Conservation (phyloP, 2,797 vertebrate genomes). For the Pangasius krempfi region DNA sequence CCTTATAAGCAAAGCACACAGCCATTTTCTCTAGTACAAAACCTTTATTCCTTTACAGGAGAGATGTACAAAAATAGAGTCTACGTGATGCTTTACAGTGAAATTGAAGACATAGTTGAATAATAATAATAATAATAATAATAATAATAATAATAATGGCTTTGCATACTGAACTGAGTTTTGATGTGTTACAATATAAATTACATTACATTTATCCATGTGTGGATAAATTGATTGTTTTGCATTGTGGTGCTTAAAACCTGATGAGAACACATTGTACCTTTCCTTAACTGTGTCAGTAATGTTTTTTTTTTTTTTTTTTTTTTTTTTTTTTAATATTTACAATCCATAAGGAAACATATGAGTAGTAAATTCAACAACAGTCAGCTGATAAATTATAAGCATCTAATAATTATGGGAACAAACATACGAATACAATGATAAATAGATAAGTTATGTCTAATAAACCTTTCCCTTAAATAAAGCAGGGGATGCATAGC, state of each 20-base stretch:
- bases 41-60: conserved; percentile 75
- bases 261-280: conserved; percentile 33
- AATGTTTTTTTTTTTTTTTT: conserved; percentile 2
- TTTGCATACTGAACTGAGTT: conserved; percentile 28
- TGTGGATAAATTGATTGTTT: conserved; percentile 29
- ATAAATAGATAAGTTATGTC: conserved; percentile 77
- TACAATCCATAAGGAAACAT: conserved; percentile 43
- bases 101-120: conserved; percentile 40
- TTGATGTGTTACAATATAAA: conserved; percentile 16
- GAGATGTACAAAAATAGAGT: conserved; percentile 78
- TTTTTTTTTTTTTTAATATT: background rate
- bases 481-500: conserved; percentile 72
- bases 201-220: conserved; percentile 46
- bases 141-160: conserved; percentile 50
- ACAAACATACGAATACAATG: conserved; percentile 67
- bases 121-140: conserved; percentile 35
- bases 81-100: conserved; percentile 65
- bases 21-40: conserved; percentile 28
- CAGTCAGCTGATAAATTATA: conserved; percentile 67
- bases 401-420: conserved; percentile 60
- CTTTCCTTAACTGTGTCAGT: conserved; percentile 43
- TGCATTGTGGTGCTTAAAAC: conserved; percentile 32
- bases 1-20: background rate
- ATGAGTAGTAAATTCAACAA: conserved; percentile 57
- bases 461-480: conserved; percentile 68